Percentiles rank a stretch among this genome's conserved stretches.
These are phyloP conservation scores for Gandaritis pyraliata DNA, from an alignment of 2,888 invertebrate species.

Conservation along the genomic window DNA sequence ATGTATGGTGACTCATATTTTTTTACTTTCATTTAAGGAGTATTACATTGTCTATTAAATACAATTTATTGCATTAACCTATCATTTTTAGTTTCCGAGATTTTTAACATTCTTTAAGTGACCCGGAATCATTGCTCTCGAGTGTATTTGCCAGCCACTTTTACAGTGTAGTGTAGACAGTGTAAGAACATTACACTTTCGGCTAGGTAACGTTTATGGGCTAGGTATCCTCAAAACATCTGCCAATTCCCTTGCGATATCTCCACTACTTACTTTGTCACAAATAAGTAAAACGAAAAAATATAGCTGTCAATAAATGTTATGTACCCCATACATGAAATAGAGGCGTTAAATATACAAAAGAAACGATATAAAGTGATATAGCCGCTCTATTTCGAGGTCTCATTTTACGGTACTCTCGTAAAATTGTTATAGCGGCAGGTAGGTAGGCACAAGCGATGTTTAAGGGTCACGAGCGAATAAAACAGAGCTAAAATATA, in stretches of 20 bases:
- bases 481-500: constrained; percentile 69
- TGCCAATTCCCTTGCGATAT: constrained; percentile 28
- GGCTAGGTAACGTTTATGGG: too few relatives aligned
- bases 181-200: too few relatives aligned
- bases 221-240: not conserved
- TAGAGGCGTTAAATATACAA: constrained; percentile 78
- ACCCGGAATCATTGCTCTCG: too few relatives aligned
- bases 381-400: constrained; percentile 62
- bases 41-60: too few relatives aligned
- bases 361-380: constrained; percentile 76
- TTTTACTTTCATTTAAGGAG: too few relatives aligned
- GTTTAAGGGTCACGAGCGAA: constrained; percentile 60
- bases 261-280: constrained; percentile 29
- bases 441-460: constrained; percentile 68
- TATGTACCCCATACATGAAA: constrained; percentile 49
- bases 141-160: too few relatives aligned
- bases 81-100: too few relatives aligned
- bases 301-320: constrained; percentile 48
- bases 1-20: too few relatives aligned
- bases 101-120: too few relatives aligned
- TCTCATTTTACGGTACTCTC: constrained; percentile 50
- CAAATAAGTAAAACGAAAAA: constrained; percentile 39
- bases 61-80: too few relatives aligned
- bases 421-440: constrained; percentile 71
- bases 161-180: too few relatives aligned